Base-by-base conservation (phyloP, 2,797 vertebrate species). In the Gymnodraco acuticeps region DNA sequence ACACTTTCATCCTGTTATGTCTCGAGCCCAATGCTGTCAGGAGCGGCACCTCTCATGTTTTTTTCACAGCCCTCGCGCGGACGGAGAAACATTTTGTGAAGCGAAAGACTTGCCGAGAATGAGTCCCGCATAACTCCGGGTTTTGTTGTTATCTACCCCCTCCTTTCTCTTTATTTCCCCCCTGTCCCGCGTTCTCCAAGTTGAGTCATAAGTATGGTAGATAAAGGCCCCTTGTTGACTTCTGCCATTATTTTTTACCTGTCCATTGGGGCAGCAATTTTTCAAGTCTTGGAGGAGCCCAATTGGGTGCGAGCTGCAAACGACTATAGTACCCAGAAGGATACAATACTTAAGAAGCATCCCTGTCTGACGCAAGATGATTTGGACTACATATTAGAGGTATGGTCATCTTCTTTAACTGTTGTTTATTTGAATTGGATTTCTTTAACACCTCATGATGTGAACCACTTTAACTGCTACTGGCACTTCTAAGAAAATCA, bases 201-300 rank as follows among this genome's bases (percentile, higher is more conserved):
- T 73, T 19, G 71, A 77, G 77, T 73, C 77, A 84, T 65, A 87
- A 95, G 89, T 84, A 99, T 99, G 98, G 98, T 98, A 87, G 98
- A 99, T 95, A 96, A 97, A 90, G 98, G 97, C 64, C 98, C 98
- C 73, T 92, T 99, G 92, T 93, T 99, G 86, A 99, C 98, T 38
- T 99, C 98, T 82, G 97, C 97, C 71, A 96, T 99, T 70, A 98
- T 99, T 86, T 99, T 99, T 91, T 99, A 99, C 94, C 95, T 99
- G 96, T 98, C 98, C 87, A 98, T 99, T 60, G 98, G 98, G 90
- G 98, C 98, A 61, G 97, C 98, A n/a, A 99, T 99, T 89, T 99
- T 99, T 85, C 97, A 99, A 83, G 97, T 99, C 69, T 92, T 99
- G 74, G 98, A 99, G 90, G 97, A 99, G 82, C 97, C 97, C 10